Base-by-base conservation (phyloP, 2,797 vertebrate species). In the Sphenopsis melanotis region DNA sequence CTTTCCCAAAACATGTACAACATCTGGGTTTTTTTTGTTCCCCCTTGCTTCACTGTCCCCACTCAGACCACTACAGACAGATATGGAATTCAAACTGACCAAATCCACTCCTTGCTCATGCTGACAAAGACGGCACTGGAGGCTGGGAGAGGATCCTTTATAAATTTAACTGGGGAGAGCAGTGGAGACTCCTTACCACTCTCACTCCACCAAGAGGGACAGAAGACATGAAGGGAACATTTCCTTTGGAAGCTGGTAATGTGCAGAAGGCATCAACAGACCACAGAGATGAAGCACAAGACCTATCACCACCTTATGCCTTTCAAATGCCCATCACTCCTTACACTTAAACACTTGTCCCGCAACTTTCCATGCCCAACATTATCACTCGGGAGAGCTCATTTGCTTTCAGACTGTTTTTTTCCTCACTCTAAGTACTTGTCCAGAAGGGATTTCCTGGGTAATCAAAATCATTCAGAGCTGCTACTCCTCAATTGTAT, bases 21-120 rank as follows among this genome's bases (percentile, higher is more conserved):
- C 22, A 68, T 27, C 17, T 9, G 4, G 10, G 64, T 4, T 13
- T 59, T 53, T 34, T 34, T 5, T 11, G 1, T 1, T 26, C 2
- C 17, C 6, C 10, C 5, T 5, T 53, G 8, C 53, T 89, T 64
- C 70, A n/a, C 21, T 41, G 18, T 56, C 44, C 22, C 23, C 64
- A 37, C 6, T 68, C 32, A 53, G 64, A 77, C 16, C 32, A 39
- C 53, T 53, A 26, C 0, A 12, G 21, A 64, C 12, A 81, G 72
- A 70, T 87, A 57, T 0, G 5, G 57, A 93, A 77, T 46, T 59
- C 21, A 27, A 32, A 89, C 21, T 4, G 2, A 74, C 6, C 8
- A 60, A 77, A 70, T 13, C 14, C 29, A 66, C 44, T 61, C 34
- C n/a, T 37, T 74, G 9, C 8, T 60, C 20, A 49, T 3, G 12